phyloP scores from a whole-genome alignment of 2,888 invertebrate species.

The Dasysyrphus albostriatus region DNA sequence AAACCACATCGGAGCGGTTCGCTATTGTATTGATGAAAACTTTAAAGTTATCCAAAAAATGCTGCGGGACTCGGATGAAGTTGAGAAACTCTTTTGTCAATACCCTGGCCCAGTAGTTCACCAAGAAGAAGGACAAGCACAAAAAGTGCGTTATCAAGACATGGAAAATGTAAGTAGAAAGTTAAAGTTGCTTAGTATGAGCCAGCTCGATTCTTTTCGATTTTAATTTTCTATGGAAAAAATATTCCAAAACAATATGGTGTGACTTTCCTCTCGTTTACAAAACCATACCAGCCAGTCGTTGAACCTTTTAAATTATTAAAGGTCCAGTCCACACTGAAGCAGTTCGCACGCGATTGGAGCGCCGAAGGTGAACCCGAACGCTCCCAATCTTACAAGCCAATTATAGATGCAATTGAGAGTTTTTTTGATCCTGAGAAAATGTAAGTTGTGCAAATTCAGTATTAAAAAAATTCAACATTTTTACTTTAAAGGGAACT shows the following conservation, averaged over 20 bases:
- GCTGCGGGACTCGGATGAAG: conserved; percentile 83
- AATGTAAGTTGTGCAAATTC: conserved; percentile 82
- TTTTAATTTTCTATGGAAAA: conserved; percentile 57
- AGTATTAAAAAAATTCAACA: background rate
- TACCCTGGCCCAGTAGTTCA: conserved; percentile 87
- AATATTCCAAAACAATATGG: conserved; percentile 64
- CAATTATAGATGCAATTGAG: conserved; percentile 93
- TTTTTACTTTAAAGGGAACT: conserved; percentile 78
- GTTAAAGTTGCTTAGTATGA: conserved; percentile 9
- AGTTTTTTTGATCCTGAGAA: conserved; percentile 88
- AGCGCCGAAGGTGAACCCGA: conserved; percentile 92
- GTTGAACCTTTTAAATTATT: conserved; percentile 84
- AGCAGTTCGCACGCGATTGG: conserved; percentile 99
- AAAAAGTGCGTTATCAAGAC: conserved; percentile 81
- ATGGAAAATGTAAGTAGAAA: conserved; percentile 82
- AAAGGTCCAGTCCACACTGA: conserved; percentile 95
- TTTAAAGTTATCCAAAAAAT: conserved; percentile 84
- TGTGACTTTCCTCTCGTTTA: conserved; percentile 65
- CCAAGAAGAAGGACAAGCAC: conserved; percentile 85
- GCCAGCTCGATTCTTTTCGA: conserved; percentile 42
- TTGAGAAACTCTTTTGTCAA: conserved; percentile 86
- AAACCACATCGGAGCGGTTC: conserved; percentile 89
- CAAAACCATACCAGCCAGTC: conserved; percentile 77
- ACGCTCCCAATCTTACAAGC: conserved; percentile 93
- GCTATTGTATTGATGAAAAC: conserved; percentile 90